These are phyloP conservation scores for Tortricodes alternella DNA, from an alignment of 2,888 invertebrate genomes.

Conservation along the genomic window DNA sequence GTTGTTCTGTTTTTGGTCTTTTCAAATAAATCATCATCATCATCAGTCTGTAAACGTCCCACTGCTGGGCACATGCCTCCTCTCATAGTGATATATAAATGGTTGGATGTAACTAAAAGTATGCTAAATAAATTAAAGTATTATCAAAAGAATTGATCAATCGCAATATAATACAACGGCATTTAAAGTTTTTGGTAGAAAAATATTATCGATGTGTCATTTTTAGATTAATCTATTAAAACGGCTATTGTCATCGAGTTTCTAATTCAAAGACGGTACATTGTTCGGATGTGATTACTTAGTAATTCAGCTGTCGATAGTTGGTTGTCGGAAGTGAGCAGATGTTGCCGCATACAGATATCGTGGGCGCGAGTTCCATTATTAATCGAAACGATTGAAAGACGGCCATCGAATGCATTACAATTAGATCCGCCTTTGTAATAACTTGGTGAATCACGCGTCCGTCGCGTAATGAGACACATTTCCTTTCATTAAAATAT, in stretches of 20 bases:
- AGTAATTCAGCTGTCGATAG: slow-evolving; percentile 47
- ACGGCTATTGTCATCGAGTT: neutral
- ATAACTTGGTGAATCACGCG: slow-evolving; percentile 28
- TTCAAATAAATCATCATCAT: too few species aligned
- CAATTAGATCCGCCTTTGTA: slow-evolving; percentile 23
- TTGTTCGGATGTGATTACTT: slow-evolving; percentile 47
- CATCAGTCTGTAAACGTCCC: too few species aligned
- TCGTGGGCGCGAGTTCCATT: slow-evolving; percentile 28
- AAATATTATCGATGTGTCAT: too few species aligned
- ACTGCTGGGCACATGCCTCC: too few species aligned
- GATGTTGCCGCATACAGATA: slow-evolving; percentile 43
- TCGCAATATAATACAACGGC: too few species aligned
- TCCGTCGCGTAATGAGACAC: slow-evolving; percentile 13
- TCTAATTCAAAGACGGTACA: slow-evolving; percentile 42
- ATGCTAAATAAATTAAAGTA: neutral
- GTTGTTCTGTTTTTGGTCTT: too few species aligned
- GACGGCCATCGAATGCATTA: slow-evolving; percentile 18
- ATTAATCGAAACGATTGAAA: slow-evolving; percentile 22
- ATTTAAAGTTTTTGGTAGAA: too few species aligned
- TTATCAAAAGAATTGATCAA: neutral
- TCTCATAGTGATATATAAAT: too few species aligned
- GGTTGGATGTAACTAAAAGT: neutral
- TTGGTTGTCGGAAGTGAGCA: slow-evolving; percentile 50
- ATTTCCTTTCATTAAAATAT: slow-evolving; percentile 53
- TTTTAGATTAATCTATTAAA: neutral